These are phyloP conservation scores for Empis stercorea DNA, from an alignment of 2,888 invertebrate genomes.

Conservation along the genomic window DNA sequence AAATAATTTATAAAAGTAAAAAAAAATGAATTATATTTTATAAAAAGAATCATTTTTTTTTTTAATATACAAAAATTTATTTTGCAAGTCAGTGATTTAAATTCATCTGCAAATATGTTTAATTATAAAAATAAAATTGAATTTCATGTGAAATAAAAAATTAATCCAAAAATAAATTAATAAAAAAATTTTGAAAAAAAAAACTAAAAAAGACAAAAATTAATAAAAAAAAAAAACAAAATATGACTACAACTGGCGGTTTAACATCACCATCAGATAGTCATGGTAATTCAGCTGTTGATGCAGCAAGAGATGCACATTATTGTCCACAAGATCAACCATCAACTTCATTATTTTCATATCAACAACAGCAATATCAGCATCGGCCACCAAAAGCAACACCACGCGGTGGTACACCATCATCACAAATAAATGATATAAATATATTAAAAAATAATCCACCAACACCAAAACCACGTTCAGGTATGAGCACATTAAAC, in stretches of 20 bases:
- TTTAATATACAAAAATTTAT: too few species aligned
- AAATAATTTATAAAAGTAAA: too few species aligned
- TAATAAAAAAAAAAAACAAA: slow-evolving; percentile 8
- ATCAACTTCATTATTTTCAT: slow-evolving; percentile 12
- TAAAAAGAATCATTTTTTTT: too few species aligned
- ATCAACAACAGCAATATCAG: not conserved
- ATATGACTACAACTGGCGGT: slow-evolving; percentile 10
- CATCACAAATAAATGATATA: slow-evolving; percentile 22
- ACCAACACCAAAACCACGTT: slow-evolving; percentile 35
- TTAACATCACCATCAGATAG: slow-evolving; percentile 19
- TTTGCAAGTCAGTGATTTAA: too few species aligned
- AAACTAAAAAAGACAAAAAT: slow-evolving; percentile 7
- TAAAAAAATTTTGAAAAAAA: not conserved
- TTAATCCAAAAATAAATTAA: not conserved
- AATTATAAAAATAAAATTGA: too few species aligned
- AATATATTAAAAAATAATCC: slow-evolving; percentile 14
- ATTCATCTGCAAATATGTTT: too few species aligned
- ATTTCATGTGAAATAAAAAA: too few species aligned
- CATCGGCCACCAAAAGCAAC: slow-evolving; percentile 28
- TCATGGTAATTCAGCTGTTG: slow-evolving; percentile 27
- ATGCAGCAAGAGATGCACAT: slow-evolving; percentile 33
- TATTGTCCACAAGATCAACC: slow-evolving; percentile 30
- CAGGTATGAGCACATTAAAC: too few species aligned
- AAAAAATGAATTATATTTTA: too few species aligned
- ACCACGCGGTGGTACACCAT: slow-evolving; percentile 30